phyloP scores from a whole-genome alignment of 1,140 invertebrate species.

The Drosophila sp. region DNA sequence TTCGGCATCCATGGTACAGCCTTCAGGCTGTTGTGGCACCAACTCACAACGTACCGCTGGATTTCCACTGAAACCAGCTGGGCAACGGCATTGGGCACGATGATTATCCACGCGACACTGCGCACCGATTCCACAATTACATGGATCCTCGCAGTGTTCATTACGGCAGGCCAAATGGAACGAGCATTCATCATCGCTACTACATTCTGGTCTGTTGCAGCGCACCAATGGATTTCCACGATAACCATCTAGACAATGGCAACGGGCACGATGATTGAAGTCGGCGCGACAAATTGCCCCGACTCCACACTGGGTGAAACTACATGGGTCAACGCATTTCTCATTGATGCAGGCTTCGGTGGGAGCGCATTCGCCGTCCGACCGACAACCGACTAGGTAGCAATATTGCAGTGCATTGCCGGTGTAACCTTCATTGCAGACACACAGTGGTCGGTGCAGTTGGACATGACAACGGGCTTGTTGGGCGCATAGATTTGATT shows the following conservation, averaged over 20 bases:
- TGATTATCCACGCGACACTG: conserved; percentile 91
- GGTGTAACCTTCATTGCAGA: conserved; percentile 91
- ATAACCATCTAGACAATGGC: conserved; percentile 90
- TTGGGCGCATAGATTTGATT: conserved; percentile 88
- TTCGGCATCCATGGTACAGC: conserved; percentile 92
- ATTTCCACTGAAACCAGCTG: conserved; percentile 92
- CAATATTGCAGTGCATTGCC: conserved; percentile 89
- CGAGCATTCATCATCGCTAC: conserved; percentile 88
- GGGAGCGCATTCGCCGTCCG: conserved; percentile 92
- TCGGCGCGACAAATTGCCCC: conserved; percentile 91
- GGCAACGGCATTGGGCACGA: conserved; percentile 90
- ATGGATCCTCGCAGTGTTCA: conserved; percentile 91
- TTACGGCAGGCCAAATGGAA: conserved; percentile 89
- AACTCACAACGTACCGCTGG: conserved; percentile 87
- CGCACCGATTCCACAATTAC: conserved; percentile 88
- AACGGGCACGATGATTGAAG: conserved; percentile 89
- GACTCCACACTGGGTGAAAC: conserved; percentile 90
- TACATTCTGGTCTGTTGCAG: conserved; percentile 92
- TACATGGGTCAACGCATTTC: conserved; percentile 92
- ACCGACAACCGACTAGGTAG: conserved; percentile 89
- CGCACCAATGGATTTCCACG: conserved; percentile 89
- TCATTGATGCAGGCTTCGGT: conserved; percentile 93
- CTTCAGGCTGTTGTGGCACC: conserved; percentile 85
- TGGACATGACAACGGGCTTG: conserved; percentile 92
- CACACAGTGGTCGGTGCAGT: conserved; percentile 92